Evolutionary conservation across 1,140 invertebrate species (phyloP), one percentile per base, ranked within the genome.

Genomic region (Ceratoteleas bidentatus): DNA sequence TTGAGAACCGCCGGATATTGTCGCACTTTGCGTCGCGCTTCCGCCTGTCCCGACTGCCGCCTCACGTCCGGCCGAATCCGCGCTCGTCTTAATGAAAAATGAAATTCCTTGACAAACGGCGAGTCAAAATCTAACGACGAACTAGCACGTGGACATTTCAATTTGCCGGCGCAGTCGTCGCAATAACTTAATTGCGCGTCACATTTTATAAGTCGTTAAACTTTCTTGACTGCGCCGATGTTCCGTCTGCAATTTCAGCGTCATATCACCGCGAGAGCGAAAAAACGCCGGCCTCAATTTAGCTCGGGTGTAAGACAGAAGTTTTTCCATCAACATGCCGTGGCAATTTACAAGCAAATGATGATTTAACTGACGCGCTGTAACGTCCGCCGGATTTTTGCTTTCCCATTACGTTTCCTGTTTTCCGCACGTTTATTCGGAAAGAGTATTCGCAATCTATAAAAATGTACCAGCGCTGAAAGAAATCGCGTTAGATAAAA

Each of bases 1-100:
- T 62, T 62, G 56, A 73, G 62, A 56, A 72, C 36, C 54, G 32
- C 36, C 38, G 72, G 66, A 82, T 69, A 77, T 73, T 82, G 61
- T 77, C 69, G 68, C 73, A 76, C 50, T 81, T 72, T 70, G 52
- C 45, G 45, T 36, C 45, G 40, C 38, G 32, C 32, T 24, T 24
- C 24, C 24, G 24, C n/a, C n/a, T n/a, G n/a, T n/a, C n/a, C n/a
- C n/a, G n/a, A n/a, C n/a, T n/a, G n/a, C n/a, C n/a, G n/a, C 24
- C 62, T 43, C 68, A 15, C 57, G 54, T 47, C 47, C 45, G 6
- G 38, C 14, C 33, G 43, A 62, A 72, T 43, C 36, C 47, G 15
- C 34, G n/a, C 24, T 0, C 14, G 38, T 33, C 33, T 49, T 72
- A 64, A 76, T 73, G 47, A 58, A 66, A 62, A 64, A 74, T 58